These are phyloP conservation scores for Aleiodes sp. DNA, from an alignment of 1,140 invertebrate species.

Conservation along the genomic window DNA sequence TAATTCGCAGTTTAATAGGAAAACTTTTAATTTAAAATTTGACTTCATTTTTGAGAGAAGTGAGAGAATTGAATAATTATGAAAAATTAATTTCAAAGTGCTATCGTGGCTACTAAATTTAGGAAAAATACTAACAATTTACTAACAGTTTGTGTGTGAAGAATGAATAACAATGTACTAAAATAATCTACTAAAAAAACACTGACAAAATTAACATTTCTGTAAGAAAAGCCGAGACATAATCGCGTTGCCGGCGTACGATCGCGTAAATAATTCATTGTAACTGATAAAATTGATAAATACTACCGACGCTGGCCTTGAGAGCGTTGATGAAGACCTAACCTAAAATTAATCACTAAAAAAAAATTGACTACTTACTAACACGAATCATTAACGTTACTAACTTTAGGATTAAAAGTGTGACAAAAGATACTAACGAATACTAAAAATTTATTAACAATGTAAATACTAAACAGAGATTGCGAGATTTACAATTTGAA, in stretches of 20 bases:
- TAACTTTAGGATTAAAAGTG: background rate
- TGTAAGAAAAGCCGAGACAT: too few relatives aligned
- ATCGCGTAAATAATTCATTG: background rate
- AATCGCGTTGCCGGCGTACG: too few relatives aligned
- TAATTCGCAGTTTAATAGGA: background rate
- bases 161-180: too few relatives aligned
- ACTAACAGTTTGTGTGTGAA: background rate
- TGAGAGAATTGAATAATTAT: too few relatives aligned
- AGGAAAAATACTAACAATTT: constrained; percentile 7
- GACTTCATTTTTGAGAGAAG: too few relatives aligned
- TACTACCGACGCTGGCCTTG: background rate
- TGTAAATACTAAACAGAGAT: background rate
- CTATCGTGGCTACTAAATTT: too few relatives aligned
- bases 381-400: background rate
- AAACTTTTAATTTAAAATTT: too few relatives aligned
- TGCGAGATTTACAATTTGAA: too few relatives aligned
- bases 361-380: background rate
- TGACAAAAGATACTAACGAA: background rate
- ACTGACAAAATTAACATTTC: background rate
- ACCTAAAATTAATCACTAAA: background rate
- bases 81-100: too few relatives aligned
- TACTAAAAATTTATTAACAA: background rate
- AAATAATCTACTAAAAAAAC: background rate
- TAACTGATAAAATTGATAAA: background rate
- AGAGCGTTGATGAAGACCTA: background rate